phyloP scores from a whole-genome alignment of 2,888 invertebrate genomes.

The Phortica magna region DNA sequence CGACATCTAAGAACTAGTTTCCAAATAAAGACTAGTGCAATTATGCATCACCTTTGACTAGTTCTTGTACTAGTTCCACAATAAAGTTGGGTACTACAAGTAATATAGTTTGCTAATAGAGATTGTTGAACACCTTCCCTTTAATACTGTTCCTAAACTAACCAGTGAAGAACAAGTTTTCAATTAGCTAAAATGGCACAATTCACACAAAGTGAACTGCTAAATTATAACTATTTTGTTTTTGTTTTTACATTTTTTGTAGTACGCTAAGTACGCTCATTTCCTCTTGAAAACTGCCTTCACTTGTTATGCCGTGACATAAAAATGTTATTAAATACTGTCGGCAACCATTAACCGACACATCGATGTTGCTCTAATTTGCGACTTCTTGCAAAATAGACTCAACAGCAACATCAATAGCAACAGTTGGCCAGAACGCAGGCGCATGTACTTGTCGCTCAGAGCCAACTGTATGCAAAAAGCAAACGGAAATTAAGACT shows the following conservation, averaged over 20 bases:
- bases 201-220: no score
- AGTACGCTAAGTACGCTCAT: no score
- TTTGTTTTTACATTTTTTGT: no score
- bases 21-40: no score
- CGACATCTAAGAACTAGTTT: no score
- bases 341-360: background rate
- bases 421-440: background rate
- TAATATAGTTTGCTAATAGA: background rate
- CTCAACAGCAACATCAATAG: background rate
- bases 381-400: background rate
- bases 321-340: conserved; percentile 7
- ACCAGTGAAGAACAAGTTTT: background rate
- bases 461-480: background rate
- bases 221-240: no score
- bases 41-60: no score
- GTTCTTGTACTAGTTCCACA: no score
- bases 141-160: background rate
- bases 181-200: background rate
- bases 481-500: conserved; percentile 25
- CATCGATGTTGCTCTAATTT: background rate
- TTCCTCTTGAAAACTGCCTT: no score
- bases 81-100: no score
- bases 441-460: background rate
- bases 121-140: no score
- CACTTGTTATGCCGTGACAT: background rate